Base-by-base conservation (phyloP, 2,888 invertebrate genomes). In the Cactoblastis cactorum region DNA sequence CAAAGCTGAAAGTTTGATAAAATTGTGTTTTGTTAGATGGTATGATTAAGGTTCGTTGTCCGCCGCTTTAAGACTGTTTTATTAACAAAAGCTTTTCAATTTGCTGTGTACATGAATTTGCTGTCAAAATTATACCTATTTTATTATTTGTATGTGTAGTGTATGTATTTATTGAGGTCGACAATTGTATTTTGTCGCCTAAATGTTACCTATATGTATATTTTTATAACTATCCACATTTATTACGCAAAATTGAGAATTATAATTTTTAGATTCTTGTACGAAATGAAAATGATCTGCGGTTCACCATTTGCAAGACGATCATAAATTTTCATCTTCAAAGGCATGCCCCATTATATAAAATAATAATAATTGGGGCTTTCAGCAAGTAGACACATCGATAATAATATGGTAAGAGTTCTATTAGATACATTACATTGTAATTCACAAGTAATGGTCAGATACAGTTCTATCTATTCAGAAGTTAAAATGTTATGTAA, bases 201-300 rank as follows among this genome's bases (percentile, higher is more conserved):
- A 87, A 84, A 64, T 53, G 41, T 71, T 80, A 77, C 70, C 68
- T 73, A 74, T 78, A 77, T 78, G 72, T 83, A 82, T 85, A 85
- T 77, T 77, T 78, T 77, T 77, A 69, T 75, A 77, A 77, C 78
- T 82, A 79, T 74, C 77, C 83, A 83, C 79, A 75, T 81, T 83
- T 76, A 81, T 15, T 80, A 84, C 81, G 82, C 81, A 67, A 86
- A 83, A 83, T 84, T 83, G 71, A 76, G 66, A 78, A 77, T 76
- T 71, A 73, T 80, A 77, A 76, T 71, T 69, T 73, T 78, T 77
- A 74, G 71, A 68, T 63, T 50, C 60, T 38, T 70, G 67, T 54
- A 54, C 52, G 46, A 58, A 51, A 28, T 19, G 14, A 48, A 52
- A 54, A 51, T 53, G 39, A 68, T 67, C 70, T 68, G 73, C 72